Conservation (phyloP, 2,888 invertebrate genomes). For the Pseudoips prasinana region DNA sequence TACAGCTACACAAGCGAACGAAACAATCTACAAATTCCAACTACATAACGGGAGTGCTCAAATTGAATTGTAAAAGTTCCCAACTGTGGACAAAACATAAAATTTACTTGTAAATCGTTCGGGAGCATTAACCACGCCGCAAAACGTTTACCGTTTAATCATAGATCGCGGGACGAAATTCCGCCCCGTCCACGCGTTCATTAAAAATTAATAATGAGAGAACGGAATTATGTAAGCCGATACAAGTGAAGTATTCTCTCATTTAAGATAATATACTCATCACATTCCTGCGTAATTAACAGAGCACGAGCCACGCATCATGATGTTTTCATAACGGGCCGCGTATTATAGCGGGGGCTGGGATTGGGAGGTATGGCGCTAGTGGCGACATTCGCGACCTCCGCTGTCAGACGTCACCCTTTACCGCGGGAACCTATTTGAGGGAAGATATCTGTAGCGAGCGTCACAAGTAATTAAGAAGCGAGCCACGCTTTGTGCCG, state of each 20-base stretch:
- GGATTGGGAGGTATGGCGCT: too few relatives aligned
- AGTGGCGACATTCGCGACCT: slow-evolving; percentile 6
- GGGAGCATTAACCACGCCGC: slow-evolving; percentile 9
- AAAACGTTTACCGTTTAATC: slow-evolving; percentile 18
- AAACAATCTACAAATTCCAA: slow-evolving; percentile 60
- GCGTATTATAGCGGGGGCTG: slow-evolving; percentile 29
- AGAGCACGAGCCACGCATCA: slow-evolving; percentile 47
- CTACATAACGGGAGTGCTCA: slow-evolving; percentile 48
- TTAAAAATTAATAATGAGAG: slow-evolving; percentile 20
- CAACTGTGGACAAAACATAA: slow-evolving; percentile 39
- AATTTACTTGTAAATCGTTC: slow-evolving; percentile 34
- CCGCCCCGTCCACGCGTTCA: slow-evolving; percentile 13
- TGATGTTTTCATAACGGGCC: slow-evolving; percentile 54
- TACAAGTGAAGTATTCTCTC: slow-evolving; percentile 30
- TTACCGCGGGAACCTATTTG: slow-evolving; percentile 50
- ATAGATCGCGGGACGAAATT: slow-evolving; percentile 9
- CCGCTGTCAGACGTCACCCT: slow-evolving; percentile 49
- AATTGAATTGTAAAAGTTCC: slow-evolving; percentile 61
- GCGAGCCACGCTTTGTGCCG: slow-evolving; percentile 60
- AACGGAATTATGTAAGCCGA: slow-evolving; percentile 32
- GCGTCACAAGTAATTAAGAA: slow-evolving; percentile 74
- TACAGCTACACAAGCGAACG: slow-evolving; percentile 48
- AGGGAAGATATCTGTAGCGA: slow-evolving; percentile 62
- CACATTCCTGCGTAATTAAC: slow-evolving; percentile 50
- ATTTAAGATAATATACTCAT: slow-evolving; percentile 39